Evolutionary conservation across 2,113 vertebrate genomes (phyloP), one percentile per base, ranked within the genome.

Genomic region (Nothocercus nigrocapillus): DNA sequence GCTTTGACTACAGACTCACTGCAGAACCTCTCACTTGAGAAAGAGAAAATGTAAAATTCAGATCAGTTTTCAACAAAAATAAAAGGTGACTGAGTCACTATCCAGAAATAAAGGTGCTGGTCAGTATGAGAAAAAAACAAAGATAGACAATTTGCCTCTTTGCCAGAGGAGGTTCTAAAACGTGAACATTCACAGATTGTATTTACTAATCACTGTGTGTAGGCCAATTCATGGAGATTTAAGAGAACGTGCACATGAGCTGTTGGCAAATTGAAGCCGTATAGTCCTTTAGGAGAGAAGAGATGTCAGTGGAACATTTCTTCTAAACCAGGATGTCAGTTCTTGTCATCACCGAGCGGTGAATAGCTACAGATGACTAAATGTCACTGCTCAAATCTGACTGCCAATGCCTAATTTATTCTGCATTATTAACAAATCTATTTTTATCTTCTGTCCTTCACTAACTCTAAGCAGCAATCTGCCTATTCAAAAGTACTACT

Each of bases 351-450:
- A 9, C 17, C 5, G 21, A 81, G 75, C 36, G 79, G 30, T 66
- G 45, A 95, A 47, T 56, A 49, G 28, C 59, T 56, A 67, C 70
- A 67, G 69, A 32, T 38, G 89, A 93, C 72, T 59, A 30, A 79
- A 59, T 66, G 83, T 45, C 25, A 20, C 68, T 49, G 84, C 42
- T 91, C 70, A 44, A 76, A 68, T 34, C n/a, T 58, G 32, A 72
- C 63, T n/a, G 77, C 70, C 81, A 83, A 38, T 32, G 53, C 34
- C 61, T 79, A 49, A 56, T 93, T 95, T 88, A 84, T 51, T 75
- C 45, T 68, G 54, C 28, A 32, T 96, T 94, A 80, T 49, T 88
- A 87, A 94, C 76, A 88, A 67, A 75, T 47, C 75, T 94, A 24
- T 79, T 95, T 88, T 89, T 86, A 69, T 79, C 72, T 86, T 78